Conservation (phyloP, 2,113 vertebrate species). For the Ceyx margarethae region DNA sequence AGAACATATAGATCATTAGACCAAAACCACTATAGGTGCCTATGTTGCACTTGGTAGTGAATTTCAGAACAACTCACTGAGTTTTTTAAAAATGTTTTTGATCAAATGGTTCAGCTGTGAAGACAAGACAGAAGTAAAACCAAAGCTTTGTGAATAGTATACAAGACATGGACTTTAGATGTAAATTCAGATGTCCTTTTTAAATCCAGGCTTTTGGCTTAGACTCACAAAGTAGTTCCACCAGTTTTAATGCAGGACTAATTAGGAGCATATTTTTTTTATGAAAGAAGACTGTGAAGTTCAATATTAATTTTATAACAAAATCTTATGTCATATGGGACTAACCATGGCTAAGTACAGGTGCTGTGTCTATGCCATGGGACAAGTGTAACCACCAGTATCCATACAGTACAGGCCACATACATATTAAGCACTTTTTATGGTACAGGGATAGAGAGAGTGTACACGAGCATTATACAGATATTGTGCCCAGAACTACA, state of each 20-base stretch:
- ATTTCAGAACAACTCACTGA: slow-evolving; percentile 5
- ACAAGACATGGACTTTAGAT: background rate
- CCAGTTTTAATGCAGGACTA: background rate
- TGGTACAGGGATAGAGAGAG: background rate
- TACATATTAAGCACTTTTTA: background rate
- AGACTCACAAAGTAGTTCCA: background rate
- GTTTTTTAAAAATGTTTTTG: background rate
- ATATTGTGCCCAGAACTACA: background rate
- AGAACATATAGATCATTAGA: background rate
- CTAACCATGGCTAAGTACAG: background rate
- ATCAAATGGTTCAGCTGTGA: background rate
- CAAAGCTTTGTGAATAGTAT: background rate
- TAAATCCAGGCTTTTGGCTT: background rate
- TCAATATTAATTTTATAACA: background rate
- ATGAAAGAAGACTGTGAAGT: background rate
- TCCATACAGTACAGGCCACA: background rate
- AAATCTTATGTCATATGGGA: background rate
- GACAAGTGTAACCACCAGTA: background rate
- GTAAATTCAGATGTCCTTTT: background rate
- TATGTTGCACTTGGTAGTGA: background rate
- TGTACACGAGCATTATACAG: background rate
- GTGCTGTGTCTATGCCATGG: background rate
- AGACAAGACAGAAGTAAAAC: slow-evolving; percentile 22
- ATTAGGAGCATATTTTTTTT: background rate
- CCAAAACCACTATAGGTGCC: background rate